Base-by-base conservation (phyloP, 2,888 invertebrate genomes). In the Cacoxenus indagator region DNA sequence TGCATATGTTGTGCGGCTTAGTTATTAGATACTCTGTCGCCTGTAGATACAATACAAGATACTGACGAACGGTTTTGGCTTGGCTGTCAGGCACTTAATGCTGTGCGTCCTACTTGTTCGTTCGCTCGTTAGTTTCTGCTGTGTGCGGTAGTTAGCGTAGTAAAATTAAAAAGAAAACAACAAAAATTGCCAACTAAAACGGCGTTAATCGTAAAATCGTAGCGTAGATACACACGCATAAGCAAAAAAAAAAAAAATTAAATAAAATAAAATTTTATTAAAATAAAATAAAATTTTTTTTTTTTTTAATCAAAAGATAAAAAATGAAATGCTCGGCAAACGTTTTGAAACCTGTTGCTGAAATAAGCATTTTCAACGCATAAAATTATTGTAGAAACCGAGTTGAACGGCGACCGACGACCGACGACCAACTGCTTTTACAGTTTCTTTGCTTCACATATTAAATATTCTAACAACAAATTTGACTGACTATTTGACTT, bases 131-230 rank as follows among this genome's bases (percentile, higher is more conserved):
- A 4, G 24, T 8, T 26, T 8, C 59, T 22, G 59, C 77, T 77
- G 78, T 80, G 79, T 79, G 80, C 78, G 78, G 78, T 78, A 81
- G 80, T 80, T 78, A 73, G 76, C 76, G 74, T 79, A 68, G 78
- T 78, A 70, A 79, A 81, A 78, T 81, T n/a, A 73, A 72, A 76
- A 78, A 78, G 51, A 37, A 51, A 22, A 65, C 37, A 64, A 64
- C 45, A 46, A 64, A 37, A 65, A 51, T 43, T 55, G 55, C 54
- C 31, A 65, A 55, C 43, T 54, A 54, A 65, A 65, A 65, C 55
- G 55, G 51, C 54, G 65, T 43, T 65, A 65, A 65, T 55, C 54
- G 55, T 65, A 65, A 54, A 65, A 76, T 74, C 76, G 73, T 76
- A 71, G 77, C 72, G 76, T 75, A 75, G 69, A 75, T 43, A 68